Evolutionary conservation across 2,888 invertebrate genomes (phyloP).

Genomic region (Hartigia nigra): DNA sequence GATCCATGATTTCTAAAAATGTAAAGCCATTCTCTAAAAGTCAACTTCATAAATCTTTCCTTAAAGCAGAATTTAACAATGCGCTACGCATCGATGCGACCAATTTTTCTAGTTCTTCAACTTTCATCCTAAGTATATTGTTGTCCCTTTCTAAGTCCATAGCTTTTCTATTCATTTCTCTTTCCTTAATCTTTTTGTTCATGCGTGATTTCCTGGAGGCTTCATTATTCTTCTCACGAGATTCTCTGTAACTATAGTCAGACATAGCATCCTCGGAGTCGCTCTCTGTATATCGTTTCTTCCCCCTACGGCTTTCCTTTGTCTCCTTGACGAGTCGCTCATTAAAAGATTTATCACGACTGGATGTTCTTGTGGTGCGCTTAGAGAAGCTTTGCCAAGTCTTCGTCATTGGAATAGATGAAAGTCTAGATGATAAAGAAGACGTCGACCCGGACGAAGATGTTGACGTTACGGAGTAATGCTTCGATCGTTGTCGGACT

Average conservation of each 20-base stretch:
- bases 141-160: constrained; percentile 73
- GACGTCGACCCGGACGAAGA: not conserved
- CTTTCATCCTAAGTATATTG: constrained; percentile 73
- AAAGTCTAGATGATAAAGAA: constrained; percentile 18
- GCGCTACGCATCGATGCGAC: constrained; percentile 75
- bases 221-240: constrained; percentile 82
- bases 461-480: not conserved
- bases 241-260: constrained; percentile 73
- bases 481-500: not conserved
- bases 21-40: not conserved
- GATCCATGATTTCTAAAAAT: not conserved
- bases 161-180: constrained; percentile 69
- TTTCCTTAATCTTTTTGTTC: constrained; percentile 75
- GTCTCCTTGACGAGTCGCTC: constrained; percentile 4
- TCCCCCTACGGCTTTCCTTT: constrained; percentile 17
- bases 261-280: constrained; percentile 40
- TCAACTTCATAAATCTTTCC: constrained; percentile 55
- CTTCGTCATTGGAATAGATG: not conserved
- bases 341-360: not conserved
- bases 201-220: constrained; percentile 80
- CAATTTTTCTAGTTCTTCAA: constrained; percentile 76
- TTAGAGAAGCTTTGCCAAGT: not conserved
- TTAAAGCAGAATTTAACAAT: constrained; percentile 74
- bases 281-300: constrained; percentile 38
- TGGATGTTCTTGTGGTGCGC: not conserved